These are phyloP conservation scores for Peromyscus californicus DNA, from an alignment of 2,113 vertebrate genomes.

Conservation along the genomic window DNA sequence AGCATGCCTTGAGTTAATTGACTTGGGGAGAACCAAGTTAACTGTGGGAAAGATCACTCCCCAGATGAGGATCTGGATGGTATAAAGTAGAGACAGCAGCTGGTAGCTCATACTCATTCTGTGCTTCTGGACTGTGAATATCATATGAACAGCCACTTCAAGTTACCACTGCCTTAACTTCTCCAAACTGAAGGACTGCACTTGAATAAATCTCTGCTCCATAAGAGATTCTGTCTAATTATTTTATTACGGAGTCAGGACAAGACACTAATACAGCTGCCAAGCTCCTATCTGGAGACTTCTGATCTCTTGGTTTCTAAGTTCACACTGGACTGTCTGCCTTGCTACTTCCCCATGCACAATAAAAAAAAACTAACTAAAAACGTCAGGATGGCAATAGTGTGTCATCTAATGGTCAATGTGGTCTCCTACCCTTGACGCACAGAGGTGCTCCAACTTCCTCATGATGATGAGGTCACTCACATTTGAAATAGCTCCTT, in stretches of 20 bases:
- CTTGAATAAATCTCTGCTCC: background rate
- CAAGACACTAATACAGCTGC: background rate
- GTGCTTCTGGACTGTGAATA: background rate
- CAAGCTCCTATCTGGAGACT: background rate
- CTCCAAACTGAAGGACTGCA: background rate
- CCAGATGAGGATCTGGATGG: background rate
- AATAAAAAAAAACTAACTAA: no score
- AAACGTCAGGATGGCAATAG: no score
- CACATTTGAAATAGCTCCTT: background rate
- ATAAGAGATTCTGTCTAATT: background rate
- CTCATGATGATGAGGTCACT: background rate
- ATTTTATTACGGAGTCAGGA: background rate
- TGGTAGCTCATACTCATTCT: background rate
- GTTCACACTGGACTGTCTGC: background rate
- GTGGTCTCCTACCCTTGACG: background rate
- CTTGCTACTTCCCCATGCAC: background rate
- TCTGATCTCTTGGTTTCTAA: background rate
- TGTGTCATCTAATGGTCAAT: background rate
- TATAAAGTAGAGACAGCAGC: background rate
- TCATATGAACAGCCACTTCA: background rate
- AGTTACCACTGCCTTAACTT: background rate
- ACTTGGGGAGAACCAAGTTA: background rate
- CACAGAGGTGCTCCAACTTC: background rate
- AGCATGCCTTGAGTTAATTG: background rate
- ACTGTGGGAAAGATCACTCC: background rate